Evolutionary conservation across 2,888 invertebrate genomes (phyloP), one percentile per base, ranked within the genome.

Genomic region (Scelioninae gen. 1): DNA sequence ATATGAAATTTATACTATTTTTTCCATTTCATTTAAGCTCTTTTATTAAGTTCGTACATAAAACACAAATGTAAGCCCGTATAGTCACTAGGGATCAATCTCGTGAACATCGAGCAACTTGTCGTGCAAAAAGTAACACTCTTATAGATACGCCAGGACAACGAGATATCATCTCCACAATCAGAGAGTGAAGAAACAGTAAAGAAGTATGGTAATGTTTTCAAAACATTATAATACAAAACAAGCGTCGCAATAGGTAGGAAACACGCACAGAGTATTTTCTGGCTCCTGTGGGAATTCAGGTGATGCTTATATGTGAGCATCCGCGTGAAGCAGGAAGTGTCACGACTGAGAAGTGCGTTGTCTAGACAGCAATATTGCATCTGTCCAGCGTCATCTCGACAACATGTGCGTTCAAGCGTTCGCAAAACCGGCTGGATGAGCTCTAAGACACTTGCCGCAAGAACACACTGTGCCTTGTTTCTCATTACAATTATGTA

Each of bases 381-480:
- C 90, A 90, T 91, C 91, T 91, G 91, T 91, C 91, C 88, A 78
- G 84, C 87, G 87, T 88, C 88, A 89, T 91, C 88, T 89, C 85
- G 81, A 68, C 82, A 85, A 88, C 89, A 86, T 86, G 89, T 89
- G 88, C 90, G 84, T 81, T 88, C 87, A 86, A 76, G 82, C 88
- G 86, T 88, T 84, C 78, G 74, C 81, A 23, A 76, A 85, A 83
- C 78, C 78, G 76, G 72, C 77, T 75, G 55, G 34, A 71, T n/a
- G n/a, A n/a, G n/a, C n/a, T n/a, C n/a, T 75, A 65, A 43, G 47
- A 63, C 29, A 34, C 31, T 31, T 45, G 34, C 47, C 53, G 45
- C 49, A 15, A 38, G 23, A 45, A n/a, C n/a, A 53, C 38, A 38
- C 60, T 38, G 29, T 23, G 60, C 56, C 66, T 68, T 82, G 71